A percentile compares a stretch with the other conserved stretches of the same genome.
phyloP scores from a whole-genome alignment of 2,888 invertebrate genomes.

The Scaptomyza parva region DNA sequence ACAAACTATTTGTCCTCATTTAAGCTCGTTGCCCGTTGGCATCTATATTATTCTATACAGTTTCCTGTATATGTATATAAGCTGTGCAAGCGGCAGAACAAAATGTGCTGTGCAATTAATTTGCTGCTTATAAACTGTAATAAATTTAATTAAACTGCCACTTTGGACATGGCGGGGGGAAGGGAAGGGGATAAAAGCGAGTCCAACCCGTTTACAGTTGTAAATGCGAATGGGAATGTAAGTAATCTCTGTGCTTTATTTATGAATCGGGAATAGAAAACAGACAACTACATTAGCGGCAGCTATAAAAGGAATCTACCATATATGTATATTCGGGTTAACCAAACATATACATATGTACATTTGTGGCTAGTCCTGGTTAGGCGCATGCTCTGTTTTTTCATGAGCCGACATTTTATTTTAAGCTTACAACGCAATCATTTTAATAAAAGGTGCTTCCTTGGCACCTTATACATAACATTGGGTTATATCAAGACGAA shows the following conservation, averaged over 20 bases:
- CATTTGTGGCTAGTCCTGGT: conserved; percentile 9
- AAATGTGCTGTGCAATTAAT: conserved; percentile 42
- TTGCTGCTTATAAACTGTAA: conserved; percentile 52
- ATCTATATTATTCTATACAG: background rate
- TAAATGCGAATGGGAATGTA: conserved; percentile 19
- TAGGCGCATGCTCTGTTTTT: conserved; percentile 27
- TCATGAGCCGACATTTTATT: conserved; percentile 35
- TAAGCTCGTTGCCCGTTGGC: background rate
- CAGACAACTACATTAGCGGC: conserved; percentile 22
- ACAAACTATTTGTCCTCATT: background rate
- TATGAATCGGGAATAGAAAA: conserved; percentile 45
- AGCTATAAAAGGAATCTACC: background rate
- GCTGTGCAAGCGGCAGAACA: conserved; percentile 1
- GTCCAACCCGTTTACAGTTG: conserved; percentile 12
- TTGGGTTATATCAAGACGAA: background rate
- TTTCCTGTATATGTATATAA: background rate
- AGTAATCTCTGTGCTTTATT: conserved; percentile 55
- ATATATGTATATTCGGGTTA: conserved; percentile 12
- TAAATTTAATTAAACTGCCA: conserved; percentile 56
- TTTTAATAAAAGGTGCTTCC: conserved; percentile 65
- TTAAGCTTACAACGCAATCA: conserved; percentile 54
- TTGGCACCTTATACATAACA: conserved; percentile 25
- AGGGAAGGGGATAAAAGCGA: conserved; percentile 6
- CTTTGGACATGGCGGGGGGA: conserved; percentile 28
- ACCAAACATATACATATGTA: background rate